Percentiles rank a stretch among this genome's conserved stretches.
Evolutionary conservation across 2,797 vertebrate species (phyloP).

Genomic region (Urophycis tenuis): DNA sequence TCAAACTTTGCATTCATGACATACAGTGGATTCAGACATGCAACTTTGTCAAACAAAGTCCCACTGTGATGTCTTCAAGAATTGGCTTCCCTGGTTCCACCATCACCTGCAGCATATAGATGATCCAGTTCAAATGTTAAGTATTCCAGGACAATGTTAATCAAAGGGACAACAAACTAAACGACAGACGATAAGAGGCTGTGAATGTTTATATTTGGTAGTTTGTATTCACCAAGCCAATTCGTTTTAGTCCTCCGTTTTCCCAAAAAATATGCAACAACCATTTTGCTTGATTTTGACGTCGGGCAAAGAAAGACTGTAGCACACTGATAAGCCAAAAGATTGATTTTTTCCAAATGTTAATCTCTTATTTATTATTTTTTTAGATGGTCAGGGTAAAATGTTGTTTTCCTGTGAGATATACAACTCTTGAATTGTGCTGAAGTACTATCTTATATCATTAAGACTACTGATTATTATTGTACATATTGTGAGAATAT

Average conservation of each 20-base stretch:
- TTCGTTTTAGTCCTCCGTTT: not conserved
- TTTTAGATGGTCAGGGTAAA: slow-evolving; percentile 12
- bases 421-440: slow-evolving; percentile 44
- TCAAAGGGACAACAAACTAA: not conserved
- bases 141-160: not conserved
- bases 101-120: not conserved
- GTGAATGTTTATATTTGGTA: not conserved
- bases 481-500: slow-evolving; percentile 51
- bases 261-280: not conserved
- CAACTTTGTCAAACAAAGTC: not conserved
- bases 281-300: slow-evolving; percentile 7
- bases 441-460: slow-evolving; percentile 43
- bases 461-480: slow-evolving; percentile 55
- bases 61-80: too few relatives aligned
- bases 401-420: slow-evolving; percentile 35
- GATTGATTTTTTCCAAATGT: slow-evolving; percentile 49
- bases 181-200: not conserved
- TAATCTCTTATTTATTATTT: slow-evolving; percentile 14
- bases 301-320: slow-evolving; percentile 16
- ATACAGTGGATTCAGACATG: not conserved
- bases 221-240: not conserved
- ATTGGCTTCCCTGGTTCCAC: not conserved
- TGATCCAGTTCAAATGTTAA: not conserved
- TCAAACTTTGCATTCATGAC: too few relatives aligned
- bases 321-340: slow-evolving; percentile 56